Percentiles rank a stretch among this genome's conserved stretches.
These are phyloP conservation scores for Phrynosoma platyrhinos DNA, from an alignment of 2,113 vertebrate genomes.

Conservation along the genomic window DNA sequence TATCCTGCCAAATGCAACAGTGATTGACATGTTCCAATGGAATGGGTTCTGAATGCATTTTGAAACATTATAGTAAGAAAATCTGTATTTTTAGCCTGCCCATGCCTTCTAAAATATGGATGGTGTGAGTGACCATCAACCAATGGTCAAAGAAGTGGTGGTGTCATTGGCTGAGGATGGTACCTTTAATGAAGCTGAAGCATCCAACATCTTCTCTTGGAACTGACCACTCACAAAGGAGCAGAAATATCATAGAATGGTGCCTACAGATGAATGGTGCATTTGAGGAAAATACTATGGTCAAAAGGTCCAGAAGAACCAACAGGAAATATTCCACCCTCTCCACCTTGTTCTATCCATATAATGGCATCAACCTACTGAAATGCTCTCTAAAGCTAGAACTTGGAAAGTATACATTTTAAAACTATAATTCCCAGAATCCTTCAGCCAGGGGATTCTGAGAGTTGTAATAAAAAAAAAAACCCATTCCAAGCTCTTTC, in stretches of 20 bases:
- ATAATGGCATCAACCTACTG: too few relatives aligned
- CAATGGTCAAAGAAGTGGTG: not conserved
- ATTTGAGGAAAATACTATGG: not conserved
- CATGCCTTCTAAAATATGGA: not conserved
- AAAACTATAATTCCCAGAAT: too few relatives aligned
- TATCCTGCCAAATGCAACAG: conserved; percentile 11
- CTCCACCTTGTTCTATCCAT: too few relatives aligned
- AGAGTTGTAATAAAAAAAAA: too few relatives aligned
- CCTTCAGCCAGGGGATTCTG: too few relatives aligned
- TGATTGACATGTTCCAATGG: not conserved
- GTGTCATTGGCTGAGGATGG: not conserved
- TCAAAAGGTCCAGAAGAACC: not conserved
- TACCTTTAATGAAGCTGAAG: not conserved
- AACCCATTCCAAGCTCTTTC: too few relatives aligned
- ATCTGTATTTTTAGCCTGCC: not conserved
- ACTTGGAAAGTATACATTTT: too few relatives aligned
- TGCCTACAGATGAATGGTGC: not conserved
- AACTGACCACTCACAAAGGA: not conserved
- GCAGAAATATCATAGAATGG: not conserved
- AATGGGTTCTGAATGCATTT: not conserved
- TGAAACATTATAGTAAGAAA: not conserved
- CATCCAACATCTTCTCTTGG: not conserved
- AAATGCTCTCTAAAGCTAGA: not conserved
- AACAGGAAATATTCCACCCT: not conserved
- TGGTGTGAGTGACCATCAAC: not conserved